Conservation (phyloP, 2,113 vertebrate species). For the Malurus cyaneus region DNA sequence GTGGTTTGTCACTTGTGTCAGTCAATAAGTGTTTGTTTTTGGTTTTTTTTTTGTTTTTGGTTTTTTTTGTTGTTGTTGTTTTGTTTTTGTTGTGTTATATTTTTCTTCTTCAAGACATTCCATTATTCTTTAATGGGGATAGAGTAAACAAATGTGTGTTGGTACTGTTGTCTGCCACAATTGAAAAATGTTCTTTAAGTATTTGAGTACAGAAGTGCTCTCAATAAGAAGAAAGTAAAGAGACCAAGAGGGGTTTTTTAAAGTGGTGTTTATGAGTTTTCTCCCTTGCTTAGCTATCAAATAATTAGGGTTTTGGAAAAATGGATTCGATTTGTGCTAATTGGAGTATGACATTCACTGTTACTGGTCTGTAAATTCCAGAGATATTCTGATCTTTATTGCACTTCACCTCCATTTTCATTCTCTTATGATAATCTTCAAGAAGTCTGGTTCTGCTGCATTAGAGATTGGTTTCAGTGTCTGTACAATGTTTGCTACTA, state of each 20-base stretch:
- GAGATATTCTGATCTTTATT: background rate
- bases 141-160: background rate
- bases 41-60: too few relatives aligned
- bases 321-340: background rate
- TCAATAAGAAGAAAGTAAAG: background rate
- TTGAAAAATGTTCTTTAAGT: slow-evolving; percentile 8
- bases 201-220: slow-evolving; percentile 6
- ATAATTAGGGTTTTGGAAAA: slow-evolving; percentile 7
- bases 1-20: background rate
- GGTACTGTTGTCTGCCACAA: background rate
- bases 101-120: background rate
- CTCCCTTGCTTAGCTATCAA: background rate
- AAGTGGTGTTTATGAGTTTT: background rate
- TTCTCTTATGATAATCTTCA: slow-evolving; percentile 32
- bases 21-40: background rate
- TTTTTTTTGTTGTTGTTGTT: too few relatives aligned
- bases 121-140: background rate
- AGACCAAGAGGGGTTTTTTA: background rate
- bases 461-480: slow-evolving; percentile 47
- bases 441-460: slow-evolving; percentile 55
- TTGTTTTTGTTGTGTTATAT: background rate
- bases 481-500: slow-evolving; percentile 46
- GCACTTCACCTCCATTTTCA: slow-evolving; percentile 45
- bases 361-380: slow-evolving; percentile 32
- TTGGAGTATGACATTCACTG: slow-evolving; percentile 6